These are phyloP conservation scores for Serinus canaria DNA, from an alignment of 2,113 vertebrate species.

Conservation along the genomic window DNA sequence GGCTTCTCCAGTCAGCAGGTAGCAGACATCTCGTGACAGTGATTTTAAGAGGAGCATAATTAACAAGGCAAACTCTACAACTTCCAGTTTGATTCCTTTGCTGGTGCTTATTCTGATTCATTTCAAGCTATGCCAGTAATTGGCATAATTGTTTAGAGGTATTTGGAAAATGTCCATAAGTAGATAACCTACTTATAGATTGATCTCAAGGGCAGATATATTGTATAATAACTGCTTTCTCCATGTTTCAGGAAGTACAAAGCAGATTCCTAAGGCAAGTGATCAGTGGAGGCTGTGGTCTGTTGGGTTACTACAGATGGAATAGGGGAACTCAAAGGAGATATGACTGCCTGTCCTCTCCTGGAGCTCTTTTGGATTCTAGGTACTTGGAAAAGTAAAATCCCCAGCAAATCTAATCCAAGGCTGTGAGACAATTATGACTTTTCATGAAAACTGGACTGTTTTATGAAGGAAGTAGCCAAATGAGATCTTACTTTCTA, in stretches of 20 bases:
- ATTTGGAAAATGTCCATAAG: constrained; percentile 44
- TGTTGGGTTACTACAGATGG: background rate
- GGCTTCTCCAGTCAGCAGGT: background rate
- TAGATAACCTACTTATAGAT: constrained; percentile 47
- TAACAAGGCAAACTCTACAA: constrained; percentile 13
- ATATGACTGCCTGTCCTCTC: background rate
- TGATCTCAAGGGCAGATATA: background rate
- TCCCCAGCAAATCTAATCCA: background rate
- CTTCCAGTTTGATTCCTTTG: constrained; percentile 39
- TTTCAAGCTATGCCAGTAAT: constrained; percentile 32
- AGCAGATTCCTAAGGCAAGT: background rate
- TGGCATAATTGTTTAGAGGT: constrained; percentile 26
- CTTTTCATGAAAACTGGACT: background rate
- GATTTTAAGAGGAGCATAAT: constrained; percentile 18
- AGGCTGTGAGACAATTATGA: background rate
- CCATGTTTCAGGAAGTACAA: background rate
- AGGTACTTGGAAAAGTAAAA: background rate
- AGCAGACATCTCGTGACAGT: constrained; percentile 34
- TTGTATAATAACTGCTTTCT: background rate
- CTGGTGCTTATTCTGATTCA: constrained; percentile 43
- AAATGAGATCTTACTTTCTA: background rate
- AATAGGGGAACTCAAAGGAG: background rate
- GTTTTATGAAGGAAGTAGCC: background rate
- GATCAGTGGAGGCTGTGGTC: background rate
- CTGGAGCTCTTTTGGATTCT: background rate